Evolutionary conservation across 1,140 invertebrate genomes (phyloP).

Genomic region (Cherax destructor): DNA sequence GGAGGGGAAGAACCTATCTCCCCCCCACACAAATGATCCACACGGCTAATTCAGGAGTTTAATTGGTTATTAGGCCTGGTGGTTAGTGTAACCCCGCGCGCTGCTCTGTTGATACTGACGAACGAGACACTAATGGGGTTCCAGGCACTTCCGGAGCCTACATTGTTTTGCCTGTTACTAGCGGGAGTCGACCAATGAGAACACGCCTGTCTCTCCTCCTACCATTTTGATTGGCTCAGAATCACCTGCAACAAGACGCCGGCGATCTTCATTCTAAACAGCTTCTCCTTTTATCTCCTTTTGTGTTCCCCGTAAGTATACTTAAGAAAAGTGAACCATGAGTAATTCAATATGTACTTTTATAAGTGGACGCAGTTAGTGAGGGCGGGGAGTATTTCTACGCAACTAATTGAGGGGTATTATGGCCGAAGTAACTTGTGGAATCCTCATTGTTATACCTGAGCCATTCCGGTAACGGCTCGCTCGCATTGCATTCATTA

Average conservation of each 20-base stretch:
- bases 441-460: not conserved
- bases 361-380: not conserved
- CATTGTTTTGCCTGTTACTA: not conserved
- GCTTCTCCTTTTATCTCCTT: no score
- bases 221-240: not conserved
- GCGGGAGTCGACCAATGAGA: not conserved
- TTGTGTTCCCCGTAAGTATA: no score
- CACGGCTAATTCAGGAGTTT: conserved; percentile 1
- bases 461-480: not conserved
- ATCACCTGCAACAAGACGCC: not conserved
- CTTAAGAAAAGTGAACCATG: no score
- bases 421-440: not conserved
- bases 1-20: not conserved
- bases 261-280: no score
- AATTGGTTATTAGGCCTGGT: not conserved
- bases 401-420: not conserved
- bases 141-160: not conserved
- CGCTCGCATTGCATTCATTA: conserved; percentile 6
- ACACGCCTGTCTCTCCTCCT: not conserved
- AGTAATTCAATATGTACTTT: no score
- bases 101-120: not conserved
- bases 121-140: not conserved
- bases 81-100: not conserved
- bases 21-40: not conserved
- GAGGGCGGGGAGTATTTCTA: not conserved